Base-by-base conservation (phyloP, 1,140 invertebrate genomes). In the Penaeus chinensis region DNA sequence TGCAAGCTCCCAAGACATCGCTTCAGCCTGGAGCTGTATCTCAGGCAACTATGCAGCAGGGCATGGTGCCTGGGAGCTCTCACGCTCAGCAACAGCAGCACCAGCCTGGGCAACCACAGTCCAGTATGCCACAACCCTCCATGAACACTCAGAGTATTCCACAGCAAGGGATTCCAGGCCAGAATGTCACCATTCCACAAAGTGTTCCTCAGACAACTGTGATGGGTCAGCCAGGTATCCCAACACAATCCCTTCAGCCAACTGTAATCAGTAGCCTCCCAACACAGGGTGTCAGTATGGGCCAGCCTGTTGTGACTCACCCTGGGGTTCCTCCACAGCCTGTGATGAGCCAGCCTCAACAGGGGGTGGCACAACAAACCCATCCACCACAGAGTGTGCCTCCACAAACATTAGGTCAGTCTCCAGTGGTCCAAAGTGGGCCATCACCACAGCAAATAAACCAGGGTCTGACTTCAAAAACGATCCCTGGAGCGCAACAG, bases 341-440 rank as follows among this genome's bases (percentile, higher is more conserved):
- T 65, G 86, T 87, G 37, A 77, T 87, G 80, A 82, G 65, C 24
- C 86, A 87, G 71, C 86, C 86, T 60, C 86, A 87, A 62, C 61
- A 32, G 37, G 78, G 42, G 54, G 78, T 80, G 22, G 47, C 47
- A 61, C 78, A 80, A 61, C n/a, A 66, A 32, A 27, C 71, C 71
- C 71, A 74, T 74, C 71, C 42, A 32, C 71, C 71, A 32, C 71
- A 74, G 71, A 74, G 62, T 82, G 74, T 87, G 69, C 69, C 86
- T 42, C 80, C 81, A 74, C 80, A 87, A 74, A 62, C 47, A 54
- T 54, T 54, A 54, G 54, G 54, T 54, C 54, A 54, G 54, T 54
- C 54, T 54, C 10, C 54, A 54, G 86, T 81, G 71, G 69, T 60
- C 60, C 79, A 74, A 42, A 61, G 37, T 20, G 71, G 65, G 18